Evolutionary conservation across 2,888 invertebrate genomes (phyloP), one percentile per base, ranked within the genome.

Genomic region (Norana najaformis): DNA sequence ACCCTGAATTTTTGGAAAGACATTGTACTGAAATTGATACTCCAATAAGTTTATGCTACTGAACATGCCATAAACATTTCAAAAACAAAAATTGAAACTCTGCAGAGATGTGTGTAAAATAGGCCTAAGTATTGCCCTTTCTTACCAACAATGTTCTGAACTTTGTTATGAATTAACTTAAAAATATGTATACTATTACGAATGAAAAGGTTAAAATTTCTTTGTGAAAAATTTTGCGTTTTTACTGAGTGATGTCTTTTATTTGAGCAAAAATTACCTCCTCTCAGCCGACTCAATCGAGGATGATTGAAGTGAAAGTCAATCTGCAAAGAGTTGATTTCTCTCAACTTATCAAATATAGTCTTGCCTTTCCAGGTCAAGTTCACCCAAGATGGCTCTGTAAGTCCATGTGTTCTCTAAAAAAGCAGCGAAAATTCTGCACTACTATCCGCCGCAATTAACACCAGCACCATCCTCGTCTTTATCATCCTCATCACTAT

Each of bases 291-390:
- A 14, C 41, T 53, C 89, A 90, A 88, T 69, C 89, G 83, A 35
- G 82, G 88, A 13, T 88, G 89, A 47, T 90, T 89, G 82, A 53
- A 91, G 83, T 89, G 36, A 18, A 91, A 39, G 20, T 89, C 89
- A 36, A 91, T 90, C 83, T 91, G 89, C 23, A 90, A 85, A 88
- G 83, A n/a, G 36, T 90, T 85, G 41, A 92, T 8, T 23, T 89
- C 85, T 23, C 23, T n/a, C 35, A 91, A 85, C 36, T 82, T 91
- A n/a, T 91, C 89, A 47, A 39, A 91, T 20, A 91, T 88, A 0
- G 90, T 69, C 41, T 36, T 35, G 1, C 47, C 88, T 5, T 90
- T 69, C 41, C 88, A 89, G 38, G 18, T 90, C 88, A 30, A 13
- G 38, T 36, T 30, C 18, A 53, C 89, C 91, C 91, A 91, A 30